Evolutionary conservation across 2,797 vertebrate genomes (phyloP).

Genomic region (Eulemur albifrons): DNA sequence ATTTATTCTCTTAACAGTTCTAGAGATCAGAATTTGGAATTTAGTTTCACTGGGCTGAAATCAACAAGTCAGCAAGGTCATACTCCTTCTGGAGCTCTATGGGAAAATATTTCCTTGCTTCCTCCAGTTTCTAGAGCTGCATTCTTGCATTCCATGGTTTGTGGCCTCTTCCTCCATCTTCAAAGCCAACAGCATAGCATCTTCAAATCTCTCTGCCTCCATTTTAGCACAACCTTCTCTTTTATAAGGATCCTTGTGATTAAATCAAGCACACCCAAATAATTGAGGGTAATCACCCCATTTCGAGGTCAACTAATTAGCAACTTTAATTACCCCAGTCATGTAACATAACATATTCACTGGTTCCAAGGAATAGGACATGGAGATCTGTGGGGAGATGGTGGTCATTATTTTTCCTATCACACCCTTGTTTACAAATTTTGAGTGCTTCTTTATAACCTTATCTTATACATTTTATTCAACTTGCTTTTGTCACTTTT

Average conservation of each 20-base stretch:
- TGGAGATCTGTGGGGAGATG: neutral
- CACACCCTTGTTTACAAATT: neutral
- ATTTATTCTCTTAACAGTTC: neutral
- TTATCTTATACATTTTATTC: neutral
- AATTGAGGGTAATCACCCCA: neutral
- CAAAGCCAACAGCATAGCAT: neutral
- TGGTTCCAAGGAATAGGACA: neutral
- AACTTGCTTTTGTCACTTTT: neutral
- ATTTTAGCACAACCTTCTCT: neutral
- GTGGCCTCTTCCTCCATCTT: neutral
- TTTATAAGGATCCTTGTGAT: neutral
- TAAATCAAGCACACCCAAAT: neutral
- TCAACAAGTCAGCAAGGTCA: neutral
- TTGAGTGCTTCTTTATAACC: constrained; percentile 11
- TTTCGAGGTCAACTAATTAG: neutral
- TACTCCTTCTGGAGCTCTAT: neutral
- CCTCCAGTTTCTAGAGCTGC: neutral
- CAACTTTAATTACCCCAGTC: neutral
- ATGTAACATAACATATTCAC: neutral
- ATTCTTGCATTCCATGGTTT: neutral
- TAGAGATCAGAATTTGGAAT: neutral
- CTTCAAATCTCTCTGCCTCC: neutral
- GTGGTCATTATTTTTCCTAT: neutral
- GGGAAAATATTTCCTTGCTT: neutral
- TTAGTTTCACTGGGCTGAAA: neutral